Conservation (phyloP, 2,888 invertebrate genomes). For the Luperina testacea region DNA sequence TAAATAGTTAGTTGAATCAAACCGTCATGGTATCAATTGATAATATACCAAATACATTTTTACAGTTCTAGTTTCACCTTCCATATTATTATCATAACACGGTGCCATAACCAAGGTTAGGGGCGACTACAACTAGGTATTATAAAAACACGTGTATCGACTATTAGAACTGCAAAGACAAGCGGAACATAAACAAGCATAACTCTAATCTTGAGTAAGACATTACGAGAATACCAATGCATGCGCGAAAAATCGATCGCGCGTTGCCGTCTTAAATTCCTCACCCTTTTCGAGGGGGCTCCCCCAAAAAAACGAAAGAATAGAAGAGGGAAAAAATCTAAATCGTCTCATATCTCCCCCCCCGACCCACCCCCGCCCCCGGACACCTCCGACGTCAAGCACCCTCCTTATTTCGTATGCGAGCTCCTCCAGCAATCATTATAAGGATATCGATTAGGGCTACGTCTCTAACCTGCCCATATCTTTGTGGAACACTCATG, state of each 20-base stretch:
- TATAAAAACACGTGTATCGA: slow-evolving; percentile 1
- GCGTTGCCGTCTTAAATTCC: slow-evolving; percentile 89
- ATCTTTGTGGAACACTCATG: slow-evolving; percentile 86
- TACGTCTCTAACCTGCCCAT: slow-evolving; percentile 88
- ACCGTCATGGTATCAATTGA: not conserved
- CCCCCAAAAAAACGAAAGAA: slow-evolving; percentile 90
- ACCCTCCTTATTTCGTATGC: slow-evolving; percentile 91
- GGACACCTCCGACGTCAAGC: slow-evolving; percentile 88
- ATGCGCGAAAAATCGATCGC: slow-evolving; percentile 90
- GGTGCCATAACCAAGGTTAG: not conserved
- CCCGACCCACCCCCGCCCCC: slow-evolving; percentile 76
- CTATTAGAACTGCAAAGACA: slow-evolving; percentile 44
- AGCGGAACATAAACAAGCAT: slow-evolving; percentile 79
- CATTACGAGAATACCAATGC: slow-evolving; percentile 90
- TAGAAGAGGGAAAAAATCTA: slow-evolving; percentile 91
- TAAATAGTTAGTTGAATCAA: not conserved
- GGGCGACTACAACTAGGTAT: not conserved
- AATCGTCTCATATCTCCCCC: slow-evolving; percentile 90
- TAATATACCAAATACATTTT: not conserved
- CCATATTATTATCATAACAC: not conserved
- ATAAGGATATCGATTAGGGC: slow-evolving; percentile 90
- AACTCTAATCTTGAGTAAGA: slow-evolving; percentile 90
- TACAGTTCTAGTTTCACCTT: not conserved
- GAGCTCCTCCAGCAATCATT: slow-evolving; percentile 90
- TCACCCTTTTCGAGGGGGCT: slow-evolving; percentile 90